Base-by-base conservation (phyloP, 2,888 invertebrate species). In the Anticlea derivata region DNA sequence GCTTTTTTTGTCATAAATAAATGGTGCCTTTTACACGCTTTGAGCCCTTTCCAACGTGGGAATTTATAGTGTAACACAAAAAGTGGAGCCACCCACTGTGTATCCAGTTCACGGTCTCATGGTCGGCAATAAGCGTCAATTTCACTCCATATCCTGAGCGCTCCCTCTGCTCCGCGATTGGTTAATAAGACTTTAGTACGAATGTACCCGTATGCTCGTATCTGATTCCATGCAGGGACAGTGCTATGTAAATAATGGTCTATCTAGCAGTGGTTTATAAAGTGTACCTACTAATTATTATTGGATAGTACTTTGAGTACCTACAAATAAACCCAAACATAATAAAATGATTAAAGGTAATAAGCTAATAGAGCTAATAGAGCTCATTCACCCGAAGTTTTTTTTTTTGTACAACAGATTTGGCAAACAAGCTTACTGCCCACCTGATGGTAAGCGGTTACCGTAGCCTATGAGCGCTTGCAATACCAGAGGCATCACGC, bases 111-210 rank as follows among this genome's bases (percentile, higher is more conserved):
- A 67, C 68, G 71, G 65, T 71, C 71, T 74, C 75, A 63, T 73
- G 70, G 56, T 56, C 57, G 47, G 68, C 71, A 75, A 75, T 82
- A 82, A 85, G 82, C 78, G 67, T 83, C 88, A 88, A 89, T 87
- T 87, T 84, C 80, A 79, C 76, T 70, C 77, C 84, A 87, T 85
- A 85, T 89, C 89, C 89, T 87, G 87, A 77, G 78, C 73, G 67
- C 65, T 57, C 73, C 66, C 61, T 56, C 53, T 17, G 24, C 30
- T 11, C 50, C 51, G 45, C 51, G 60, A 58, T 58, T 48, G 50
- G 41, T 75, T 83, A 86, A 86, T 84, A 79, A 78, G 75, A 58
- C 52, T 52, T 40, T 43, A 20, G 35, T 22, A 33, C 41, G n/a
- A 71, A 72, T 75, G 66, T 61, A 63, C 75, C 75, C 75, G 74